phyloP scores from a whole-genome alignment of 2,113 vertebrate genomes.

The human region GRCh38 chr1:50517001-50517500 shows the following conservation, averaged over 20 bases:
- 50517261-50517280: conserved; percentile 30
- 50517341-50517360: not conserved
- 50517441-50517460: not conserved
- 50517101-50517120: conserved; percentile 36
- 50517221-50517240: not conserved
- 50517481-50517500: not conserved
- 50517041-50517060: not conserved
- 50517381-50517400: not conserved
- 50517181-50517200: conserved; percentile 28
- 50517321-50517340: not conserved
- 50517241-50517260: conserved; percentile 14
- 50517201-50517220: not conserved
- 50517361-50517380: not conserved
- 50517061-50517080: not conserved
- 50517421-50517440: not conserved
- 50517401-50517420: conserved; percentile 18
- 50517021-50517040: not conserved
- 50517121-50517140: not conserved
- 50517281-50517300: conserved; percentile 7
- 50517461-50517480: not conserved
- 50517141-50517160: not conserved
- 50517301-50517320: not conserved
- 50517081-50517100: not conserved
- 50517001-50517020: conserved; percentile 34
- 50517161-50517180: conserved; percentile 13